These are phyloP conservation scores for Drosophila recens DNA, from an alignment of 2,888 invertebrate species.

Conservation along the genomic window DNA sequence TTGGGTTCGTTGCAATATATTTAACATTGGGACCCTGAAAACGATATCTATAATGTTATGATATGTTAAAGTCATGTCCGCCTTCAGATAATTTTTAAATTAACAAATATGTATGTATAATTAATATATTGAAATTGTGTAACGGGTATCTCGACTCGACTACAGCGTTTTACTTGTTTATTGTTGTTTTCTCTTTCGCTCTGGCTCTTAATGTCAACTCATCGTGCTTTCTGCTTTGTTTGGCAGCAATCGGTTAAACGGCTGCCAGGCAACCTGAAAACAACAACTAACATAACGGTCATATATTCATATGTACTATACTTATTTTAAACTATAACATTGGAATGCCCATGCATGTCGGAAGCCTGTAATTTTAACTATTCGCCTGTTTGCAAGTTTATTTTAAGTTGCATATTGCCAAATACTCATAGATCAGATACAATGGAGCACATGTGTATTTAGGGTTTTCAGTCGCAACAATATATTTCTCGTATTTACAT, in stretches of 20 bases:
- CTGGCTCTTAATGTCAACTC: conserved; percentile 33
- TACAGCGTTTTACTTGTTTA: conserved; percentile 1
- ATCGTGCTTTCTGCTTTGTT: conserved; percentile 33
- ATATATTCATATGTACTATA: neutral
- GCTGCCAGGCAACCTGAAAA: conserved; percentile 18
- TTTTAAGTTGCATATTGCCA: neutral
- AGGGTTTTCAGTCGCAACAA: neutral
- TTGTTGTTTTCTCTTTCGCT: neutral
- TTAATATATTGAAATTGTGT: neutral
- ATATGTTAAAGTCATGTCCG: no score
- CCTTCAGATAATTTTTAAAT: neutral
- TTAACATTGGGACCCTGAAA: no score
- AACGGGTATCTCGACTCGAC: neutral
- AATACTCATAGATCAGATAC: no score
- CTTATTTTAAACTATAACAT: neutral
- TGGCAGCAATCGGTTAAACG: conserved; percentile 10
- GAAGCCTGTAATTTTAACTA: conserved; percentile 4
- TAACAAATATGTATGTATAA: neutral
- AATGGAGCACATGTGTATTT: no score
- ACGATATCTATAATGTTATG: no score
- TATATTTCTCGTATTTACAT: neutral
- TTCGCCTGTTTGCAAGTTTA: neutral
- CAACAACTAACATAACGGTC: conserved; percentile 5
- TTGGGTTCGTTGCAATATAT: neutral
- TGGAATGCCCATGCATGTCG: neutral